Base-by-base conservation (phyloP, 2,888 invertebrate genomes). In the Lycaena phlaeas region DNA sequence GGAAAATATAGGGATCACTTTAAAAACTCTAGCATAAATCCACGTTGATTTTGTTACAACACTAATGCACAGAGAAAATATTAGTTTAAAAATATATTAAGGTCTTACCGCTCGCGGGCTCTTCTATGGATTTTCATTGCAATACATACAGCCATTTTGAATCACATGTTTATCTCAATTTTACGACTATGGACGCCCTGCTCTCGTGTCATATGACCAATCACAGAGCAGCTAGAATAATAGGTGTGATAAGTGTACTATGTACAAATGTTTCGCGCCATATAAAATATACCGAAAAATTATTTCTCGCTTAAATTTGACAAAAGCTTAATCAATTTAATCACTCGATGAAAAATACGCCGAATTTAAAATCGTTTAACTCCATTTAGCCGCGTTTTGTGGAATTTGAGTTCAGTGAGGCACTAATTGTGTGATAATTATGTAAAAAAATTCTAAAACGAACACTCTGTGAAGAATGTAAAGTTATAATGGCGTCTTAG, bases 101-200 rank as follows among this genome's bases (percentile, higher is more conserved):
- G 51, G 39, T 67, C 78, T 77, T 66, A 79, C 81, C 79, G 43
- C 45, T 47, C 45, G 48, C 37, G 54, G 51, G 51, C 59, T 64
- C 60, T 61, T 51, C 49, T 44, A 47, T 48, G 40, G 52, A 49
- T 64, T 67, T 64, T 57, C 61, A 50, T 53, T 61, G 64, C 64
- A 68, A 68, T 65, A 56, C 54, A 53, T 50, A 58, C 64, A 43
- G 79, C 82, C 82, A 82, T 82, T 60, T 82, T 82, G 71, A 52
- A 71, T 82, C 82, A 82, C 82, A 71, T 81, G 78, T 68, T 68
- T 62, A 67, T 69, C 63, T 68, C 59, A 57, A 61, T 55, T 55
- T 62, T 64, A 51, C 50, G 46, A 60, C 52, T 53, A 56, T 54
- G 52, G 53, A 63, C 64, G 62, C 60, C 61, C 64, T 61, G 55